Evolutionary conservation across 2,888 invertebrate species (phyloP), one percentile per base, ranked within the genome.

Genomic region (Dioctria rufipes): DNA sequence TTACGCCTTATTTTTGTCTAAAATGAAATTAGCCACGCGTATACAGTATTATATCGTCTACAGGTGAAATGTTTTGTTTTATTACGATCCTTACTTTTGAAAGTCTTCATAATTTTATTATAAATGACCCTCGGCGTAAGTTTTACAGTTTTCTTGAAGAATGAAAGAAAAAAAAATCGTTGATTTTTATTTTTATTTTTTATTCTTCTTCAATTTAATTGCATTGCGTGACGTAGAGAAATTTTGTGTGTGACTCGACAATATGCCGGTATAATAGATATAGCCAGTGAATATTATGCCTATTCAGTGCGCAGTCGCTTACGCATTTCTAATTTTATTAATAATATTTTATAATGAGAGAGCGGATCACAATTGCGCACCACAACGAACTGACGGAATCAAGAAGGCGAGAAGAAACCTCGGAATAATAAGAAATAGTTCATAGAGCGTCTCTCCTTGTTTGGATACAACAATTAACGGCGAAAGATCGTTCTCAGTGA

Each of bases 401-500:
- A 13, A 25, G 8, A n/a, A 9, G 6, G 37, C 43, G 13, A 13
- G n/a, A 65, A 40, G 40, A 37, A 37, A 65, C 65, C 39, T 37
- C 65, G 40, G 49, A 39, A 78, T 78, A 63, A 65, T 78, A 40
- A 43, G 25, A 78, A 78, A 78, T 78, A 65, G 63, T 78, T 78
- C 78, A 78, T 78, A 78, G 60, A 49, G 65, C 37, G 78, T 65
- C 65, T 78, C 65, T 39, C 63, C 65, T 78, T 73, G 65, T 80
- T 63, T 73, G 73, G 65, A 46, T 63, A 73, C 71, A 25, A 25
- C 25, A 73, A 80, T 80, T 80, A 80, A 80, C 80, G 61, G 61
- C 63, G 61, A 63, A 80, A 78, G 82, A 81, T 83, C 83, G 83
- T 81, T 83, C 84, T 83, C 84, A 84, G 42, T 84, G 84, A 84